Percentiles rank a stretch among this genome's conserved stretches.
Evolutionary conservation across 1,140 invertebrate species (phyloP).

Genomic region (Zaprionus taronus): DNA sequence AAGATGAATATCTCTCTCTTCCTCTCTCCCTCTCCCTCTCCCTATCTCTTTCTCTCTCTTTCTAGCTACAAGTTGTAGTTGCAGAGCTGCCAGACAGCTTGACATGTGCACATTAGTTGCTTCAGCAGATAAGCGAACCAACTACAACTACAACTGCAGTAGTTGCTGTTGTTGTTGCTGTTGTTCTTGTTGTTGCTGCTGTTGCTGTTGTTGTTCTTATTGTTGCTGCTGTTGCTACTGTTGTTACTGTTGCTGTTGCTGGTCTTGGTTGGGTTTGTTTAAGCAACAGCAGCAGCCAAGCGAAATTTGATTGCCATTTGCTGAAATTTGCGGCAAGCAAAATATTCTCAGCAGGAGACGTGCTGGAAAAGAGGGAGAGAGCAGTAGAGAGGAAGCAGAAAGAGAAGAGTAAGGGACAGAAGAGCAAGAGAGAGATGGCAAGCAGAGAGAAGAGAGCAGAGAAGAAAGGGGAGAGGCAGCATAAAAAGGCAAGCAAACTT

Average conservation of each 20-base stretch:
- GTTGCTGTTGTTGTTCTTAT: too few species aligned
- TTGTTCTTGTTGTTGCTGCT: not conserved
- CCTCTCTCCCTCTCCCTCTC: too few species aligned
- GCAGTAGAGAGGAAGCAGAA: not conserved
- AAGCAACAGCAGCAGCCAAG: conserved; percentile 23
- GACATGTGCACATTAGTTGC: conserved; percentile 63
- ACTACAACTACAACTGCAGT: not conserved
- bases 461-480: not conserved
- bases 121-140: conserved; percentile 44
- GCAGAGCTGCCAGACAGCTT: conserved; percentile 47
- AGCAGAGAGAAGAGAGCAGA: not conserved
- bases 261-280: conserved; percentile 27
- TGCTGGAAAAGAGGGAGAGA: conserved; percentile 22
- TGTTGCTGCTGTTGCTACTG: too few species aligned
- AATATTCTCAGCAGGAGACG: conserved; percentile 26
- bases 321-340: conserved; percentile 44
- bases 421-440: not conserved
- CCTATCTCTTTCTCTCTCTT: too few species aligned
- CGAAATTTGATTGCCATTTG: conserved; percentile 61
- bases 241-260: conserved; percentile 8
- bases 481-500: conserved; percentile 31
- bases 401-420: not conserved
- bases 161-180: conserved; percentile 11
- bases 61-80: not conserved
- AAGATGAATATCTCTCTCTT: conserved; percentile 32